A percentile compares a stretch with the other conserved stretches of the same genome.
phyloP scores from a whole-genome alignment of 2,888 invertebrate genomes.

The Lasioglossum morio region DNA sequence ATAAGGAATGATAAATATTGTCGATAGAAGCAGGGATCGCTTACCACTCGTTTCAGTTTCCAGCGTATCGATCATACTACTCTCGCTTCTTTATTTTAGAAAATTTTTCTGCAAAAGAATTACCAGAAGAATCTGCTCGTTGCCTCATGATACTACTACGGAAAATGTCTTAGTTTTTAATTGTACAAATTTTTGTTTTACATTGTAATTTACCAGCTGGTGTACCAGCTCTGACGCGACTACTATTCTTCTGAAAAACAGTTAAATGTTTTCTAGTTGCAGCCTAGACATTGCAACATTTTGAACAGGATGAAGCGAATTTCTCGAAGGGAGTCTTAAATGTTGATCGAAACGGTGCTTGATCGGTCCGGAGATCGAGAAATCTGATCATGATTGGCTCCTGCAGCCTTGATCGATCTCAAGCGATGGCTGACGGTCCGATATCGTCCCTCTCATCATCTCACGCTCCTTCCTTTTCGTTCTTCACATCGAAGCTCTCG shows the following conservation, averaged over 20 bases:
- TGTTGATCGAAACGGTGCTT: neutral
- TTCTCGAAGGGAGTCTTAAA: neutral
- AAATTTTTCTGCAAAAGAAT: neutral
- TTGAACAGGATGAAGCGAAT: neutral
- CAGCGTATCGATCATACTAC: too few relatives aligned
- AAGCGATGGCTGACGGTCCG: neutral
- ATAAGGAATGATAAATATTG: too few relatives aligned
- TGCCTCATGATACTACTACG: neutral
- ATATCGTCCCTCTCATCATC: conserved; percentile 14
- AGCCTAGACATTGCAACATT: neutral
- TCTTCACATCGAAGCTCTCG: conserved; percentile 27
- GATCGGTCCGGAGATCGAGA: neutral
- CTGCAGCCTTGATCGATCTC: conserved; percentile 5
- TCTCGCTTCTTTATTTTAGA: neutral
- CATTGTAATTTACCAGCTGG: too few relatives aligned
- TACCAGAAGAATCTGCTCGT: neutral
- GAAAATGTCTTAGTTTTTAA: too few relatives aligned
- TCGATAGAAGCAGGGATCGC: neutral
- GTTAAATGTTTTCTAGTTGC: neutral
- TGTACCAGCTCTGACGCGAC: too few relatives aligned
- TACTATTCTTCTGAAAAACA: neutral
- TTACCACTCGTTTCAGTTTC: neutral
- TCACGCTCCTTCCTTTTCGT: conserved; percentile 13
- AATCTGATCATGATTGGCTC: conserved; percentile 1
- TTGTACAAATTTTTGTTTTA: neutral